Conservation (phyloP, 2,797 vertebrate genomes). For the Peromyscus aztecus region DNA sequence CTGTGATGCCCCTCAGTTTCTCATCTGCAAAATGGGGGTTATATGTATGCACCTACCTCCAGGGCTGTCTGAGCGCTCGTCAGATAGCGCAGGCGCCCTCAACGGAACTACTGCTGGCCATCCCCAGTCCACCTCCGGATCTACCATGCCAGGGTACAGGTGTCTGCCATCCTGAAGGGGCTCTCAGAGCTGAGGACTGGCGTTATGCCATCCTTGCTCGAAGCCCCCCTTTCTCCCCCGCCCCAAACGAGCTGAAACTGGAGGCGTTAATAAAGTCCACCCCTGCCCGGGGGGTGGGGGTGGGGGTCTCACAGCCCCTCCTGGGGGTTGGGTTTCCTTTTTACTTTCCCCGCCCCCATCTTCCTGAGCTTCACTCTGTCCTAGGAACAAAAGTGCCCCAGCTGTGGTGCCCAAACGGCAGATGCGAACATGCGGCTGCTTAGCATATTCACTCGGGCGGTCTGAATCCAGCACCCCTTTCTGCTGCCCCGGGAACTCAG, state of each 20-base stretch:
- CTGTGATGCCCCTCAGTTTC: background rate
- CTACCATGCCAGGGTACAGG: background rate
- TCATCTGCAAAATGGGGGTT: slow-evolving; percentile 28
- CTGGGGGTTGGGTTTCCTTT: background rate
- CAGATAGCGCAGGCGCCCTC: background rate
- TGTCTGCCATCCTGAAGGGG: background rate
- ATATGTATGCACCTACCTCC: background rate
- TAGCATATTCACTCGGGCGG: background rate
- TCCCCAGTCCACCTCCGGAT: background rate
- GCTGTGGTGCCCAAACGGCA: slow-evolving; percentile 66
- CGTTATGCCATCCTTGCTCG: background rate
- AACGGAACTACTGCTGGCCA: background rate
- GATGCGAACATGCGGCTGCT: background rate
- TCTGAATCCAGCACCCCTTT: background rate
- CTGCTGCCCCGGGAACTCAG: slow-evolving; percentile 5
- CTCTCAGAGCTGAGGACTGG: background rate
- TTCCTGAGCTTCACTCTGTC: background rate
- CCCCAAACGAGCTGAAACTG: background rate
- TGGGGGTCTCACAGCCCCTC: background rate
- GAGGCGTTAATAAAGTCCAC: background rate
- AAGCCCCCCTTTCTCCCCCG: background rate
- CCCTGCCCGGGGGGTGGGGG: background rate
- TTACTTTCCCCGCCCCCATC: background rate
- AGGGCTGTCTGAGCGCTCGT: background rate
- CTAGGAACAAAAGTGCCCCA: slow-evolving; percentile 76